Conservation (phyloP, 1,140 invertebrate genomes). For the Zaprionus camerounensis region DNA sequence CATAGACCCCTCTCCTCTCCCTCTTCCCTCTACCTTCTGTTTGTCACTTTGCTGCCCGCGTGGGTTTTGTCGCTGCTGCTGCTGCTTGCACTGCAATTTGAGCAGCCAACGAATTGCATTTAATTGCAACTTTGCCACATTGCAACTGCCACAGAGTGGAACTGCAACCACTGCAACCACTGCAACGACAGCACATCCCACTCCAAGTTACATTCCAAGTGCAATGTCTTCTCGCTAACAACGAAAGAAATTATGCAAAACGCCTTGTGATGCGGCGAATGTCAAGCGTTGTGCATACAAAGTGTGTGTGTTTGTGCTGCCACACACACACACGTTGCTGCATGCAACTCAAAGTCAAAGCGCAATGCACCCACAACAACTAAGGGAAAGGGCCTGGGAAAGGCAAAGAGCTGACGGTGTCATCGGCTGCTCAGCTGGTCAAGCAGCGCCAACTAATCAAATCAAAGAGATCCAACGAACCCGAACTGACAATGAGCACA, state of each 20-base stretch:
- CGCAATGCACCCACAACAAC: slow-evolving; percentile 52
- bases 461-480: slow-evolving; percentile 39
- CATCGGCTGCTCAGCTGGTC: slow-evolving; percentile 24
- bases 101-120: slow-evolving; percentile 66
- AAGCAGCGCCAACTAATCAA: slow-evolving; percentile 32
- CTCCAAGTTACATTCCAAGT: slow-evolving; percentile 48
- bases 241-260: slow-evolving; percentile 67
- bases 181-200: not conserved
- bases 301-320: slow-evolving; percentile 13
- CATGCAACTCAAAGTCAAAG: slow-evolving; percentile 60
- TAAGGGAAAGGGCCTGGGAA: slow-evolving; percentile 21
- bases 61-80: slow-evolving; percentile 38
- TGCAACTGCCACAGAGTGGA: slow-evolving; percentile 34
- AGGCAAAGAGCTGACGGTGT: slow-evolving; percentile 9
- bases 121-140: slow-evolving; percentile 57
- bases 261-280: slow-evolving; percentile 57
- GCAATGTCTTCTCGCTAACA: slow-evolving; percentile 49
- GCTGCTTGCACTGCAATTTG: slow-evolving; percentile 48
- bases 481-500: slow-evolving; percentile 23
- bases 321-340: not conserved
- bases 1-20: not conserved
- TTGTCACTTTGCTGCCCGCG: slow-evolving; percentile 42
- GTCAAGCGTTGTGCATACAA: slow-evolving; percentile 73
- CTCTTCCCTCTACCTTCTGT: slow-evolving; percentile 38
- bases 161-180: slow-evolving; percentile 28